Conservation (phyloP, 2,113 vertebrate genomes). For the Ictalurus punctatus region DNA sequence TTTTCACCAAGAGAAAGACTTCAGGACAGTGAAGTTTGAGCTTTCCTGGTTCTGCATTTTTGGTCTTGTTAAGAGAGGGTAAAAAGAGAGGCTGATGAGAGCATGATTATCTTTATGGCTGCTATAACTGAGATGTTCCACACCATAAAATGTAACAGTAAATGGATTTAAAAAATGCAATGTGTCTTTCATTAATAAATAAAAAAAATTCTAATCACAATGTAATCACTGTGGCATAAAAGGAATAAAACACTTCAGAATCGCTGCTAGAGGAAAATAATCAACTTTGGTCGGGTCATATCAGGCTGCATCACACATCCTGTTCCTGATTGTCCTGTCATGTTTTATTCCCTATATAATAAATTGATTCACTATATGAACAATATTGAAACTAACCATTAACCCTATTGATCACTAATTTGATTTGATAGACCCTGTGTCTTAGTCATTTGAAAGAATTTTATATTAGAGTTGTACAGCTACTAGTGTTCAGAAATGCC, state of each 20-base stretch:
- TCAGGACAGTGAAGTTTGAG: background rate
- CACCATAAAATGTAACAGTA: background rate
- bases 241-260: too few species aligned
- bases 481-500: background rate
- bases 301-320: background rate
- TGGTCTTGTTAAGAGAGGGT: background rate
- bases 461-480: background rate
- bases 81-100: background rate
- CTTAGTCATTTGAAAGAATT: background rate
- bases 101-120: background rate
- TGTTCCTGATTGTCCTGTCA: background rate
- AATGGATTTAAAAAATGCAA: background rate
- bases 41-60: background rate
- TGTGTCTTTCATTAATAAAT: background rate
- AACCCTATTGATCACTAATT: background rate
- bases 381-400: background rate
- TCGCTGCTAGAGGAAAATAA: too few species aligned
- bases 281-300: background rate
- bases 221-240: background rate
- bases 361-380: background rate
- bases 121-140: background rate
- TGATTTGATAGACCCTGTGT: background rate
- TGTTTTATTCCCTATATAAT: background rate
- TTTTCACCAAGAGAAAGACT: background rate
- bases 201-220: background rate